Evolutionary conservation across 1,140 invertebrate species (phyloP), one percentile per base, ranked within the genome.

Genomic region (Tetramorium simillimum): DNA sequence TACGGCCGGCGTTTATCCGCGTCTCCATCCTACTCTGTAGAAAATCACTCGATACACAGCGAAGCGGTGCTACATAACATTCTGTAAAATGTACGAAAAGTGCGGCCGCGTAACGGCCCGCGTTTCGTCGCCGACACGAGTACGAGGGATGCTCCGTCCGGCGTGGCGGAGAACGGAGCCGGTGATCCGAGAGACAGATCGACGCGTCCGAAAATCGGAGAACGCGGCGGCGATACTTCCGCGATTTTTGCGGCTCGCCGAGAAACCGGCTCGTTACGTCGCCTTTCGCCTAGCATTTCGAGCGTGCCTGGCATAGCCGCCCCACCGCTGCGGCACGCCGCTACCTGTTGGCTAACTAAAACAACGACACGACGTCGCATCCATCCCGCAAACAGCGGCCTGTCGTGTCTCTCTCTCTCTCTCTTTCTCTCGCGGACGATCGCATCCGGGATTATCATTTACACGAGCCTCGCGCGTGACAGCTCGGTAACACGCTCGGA

Each of bases 191-290:
- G 33, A 3, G 0, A 33, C n/a, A n/a, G 33, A 33, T 33, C 33
- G 3, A 33, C 3, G 3, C 37, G 10, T 56, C 21, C 46, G 62
- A 82, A 82, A 78, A 73, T 86, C 69, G 65, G 28, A n/a, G 33
- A 43, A 76, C 33, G 33, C 40, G 58, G 56, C 53, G 1, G 16
- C n/a, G 37, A 75, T 14, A 18, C 21, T 82, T 80, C 46, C n/a
- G 69, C 21, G 53, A 86, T 89, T 90, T 84, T 72, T 72, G 60
- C 84, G 16, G 49, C 21, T 76, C n/a, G n/a, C 58, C 56, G 12
- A 53, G 75, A 60, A 72, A 84, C 80, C 40, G 69, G 69, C 69
- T 84, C 69, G 80, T 84, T 84, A 84, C 80, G 40, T 84, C 56
- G 80, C 56, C 60, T 90, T 86, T 73, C 82, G 53, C 49, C 49